Percentiles rank a stretch among this genome's conserved stretches.
Conservation (phyloP, 2,888 invertebrate species). For the Parapristionchus giblindavisi region DNA sequence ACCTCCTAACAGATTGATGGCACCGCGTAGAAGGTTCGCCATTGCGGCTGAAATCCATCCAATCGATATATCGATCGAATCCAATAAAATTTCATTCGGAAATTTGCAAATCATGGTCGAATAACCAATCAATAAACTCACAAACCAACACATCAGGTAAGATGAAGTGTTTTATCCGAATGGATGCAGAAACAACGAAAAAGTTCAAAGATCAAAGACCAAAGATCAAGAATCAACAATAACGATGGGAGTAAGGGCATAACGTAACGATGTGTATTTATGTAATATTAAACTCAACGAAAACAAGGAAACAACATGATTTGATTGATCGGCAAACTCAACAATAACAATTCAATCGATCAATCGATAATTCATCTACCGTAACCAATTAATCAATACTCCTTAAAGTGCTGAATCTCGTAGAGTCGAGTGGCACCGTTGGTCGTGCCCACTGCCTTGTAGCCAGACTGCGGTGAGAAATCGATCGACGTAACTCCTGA, state of each 20-base stretch:
- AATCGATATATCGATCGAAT: too few relatives aligned
- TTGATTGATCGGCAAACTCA: too few relatives aligned
- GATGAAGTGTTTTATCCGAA: neutral
- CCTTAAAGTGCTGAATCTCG: slow-evolving; percentile 30
- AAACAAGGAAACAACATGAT: too few relatives aligned
- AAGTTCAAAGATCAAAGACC: neutral
- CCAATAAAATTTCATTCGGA: too few relatives aligned
- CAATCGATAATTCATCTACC: too few relatives aligned
- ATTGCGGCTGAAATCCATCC: neutral
- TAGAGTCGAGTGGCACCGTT: slow-evolving; percentile 32
- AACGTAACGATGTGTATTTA: too few relatives aligned
- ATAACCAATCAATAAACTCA: too few relatives aligned
- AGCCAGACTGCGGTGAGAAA: slow-evolving; percentile 36
- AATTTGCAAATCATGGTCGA: too few relatives aligned
- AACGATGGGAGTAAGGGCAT: slow-evolving; percentile 1
- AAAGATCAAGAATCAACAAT: neutral
- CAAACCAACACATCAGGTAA: too few relatives aligned
- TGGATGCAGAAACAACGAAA: neutral
- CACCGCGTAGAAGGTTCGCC: slow-evolving; percentile 29
- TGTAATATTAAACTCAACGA: too few relatives aligned
- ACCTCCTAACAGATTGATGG: slow-evolving; percentile 33
- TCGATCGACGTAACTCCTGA: slow-evolving; percentile 34
- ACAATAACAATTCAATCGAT: neutral
- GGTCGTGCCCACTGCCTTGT: slow-evolving; percentile 9
- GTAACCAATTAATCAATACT: slow-evolving; percentile 25